Evolutionary conservation across 2,797 vertebrate species (phyloP).

Genomic region (Rhadinocentrus ornatus): DNA sequence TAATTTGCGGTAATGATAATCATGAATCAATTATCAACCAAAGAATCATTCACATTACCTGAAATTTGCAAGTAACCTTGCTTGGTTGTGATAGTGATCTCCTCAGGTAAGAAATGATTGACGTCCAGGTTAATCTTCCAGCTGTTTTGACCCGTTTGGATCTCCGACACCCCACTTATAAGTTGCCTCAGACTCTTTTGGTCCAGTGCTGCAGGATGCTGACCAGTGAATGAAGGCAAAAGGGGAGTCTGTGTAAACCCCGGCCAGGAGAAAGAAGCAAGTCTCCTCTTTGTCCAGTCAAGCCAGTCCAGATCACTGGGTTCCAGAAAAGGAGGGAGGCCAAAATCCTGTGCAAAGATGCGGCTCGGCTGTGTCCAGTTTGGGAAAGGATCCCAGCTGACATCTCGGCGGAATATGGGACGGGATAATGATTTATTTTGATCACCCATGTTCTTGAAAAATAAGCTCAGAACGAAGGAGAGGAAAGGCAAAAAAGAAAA

Average conservation of each 20-base stretch:
- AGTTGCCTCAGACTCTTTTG: conserved; percentile 39
- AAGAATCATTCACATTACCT: conserved; percentile 57
- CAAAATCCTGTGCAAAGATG: conserved; percentile 74
- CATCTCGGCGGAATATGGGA: conserved; percentile 77
- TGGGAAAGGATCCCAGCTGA: conserved; percentile 75
- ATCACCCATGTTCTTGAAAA: conserved; percentile 69
- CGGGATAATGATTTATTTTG: conserved; percentile 68
- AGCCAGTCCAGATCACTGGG: conserved; percentile 77
- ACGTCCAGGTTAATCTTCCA: conserved; percentile 81
- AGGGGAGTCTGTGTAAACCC: conserved; percentile 56
- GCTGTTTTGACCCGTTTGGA: conserved; percentile 64
- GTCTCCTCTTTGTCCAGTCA: conserved; percentile 76
- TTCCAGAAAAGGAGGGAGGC: conserved; percentile 79
- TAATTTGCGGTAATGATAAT: neutral
- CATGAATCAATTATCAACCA: neutral
- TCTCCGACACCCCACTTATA: conserved; percentile 70
- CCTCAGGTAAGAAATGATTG: conserved; percentile 78
- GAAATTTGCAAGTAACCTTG: conserved; percentile 80
- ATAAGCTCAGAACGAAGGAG: conserved; percentile 20
- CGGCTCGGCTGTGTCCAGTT: conserved; percentile 75
- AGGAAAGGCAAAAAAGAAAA: conserved; percentile 24
- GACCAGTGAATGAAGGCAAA: conserved; percentile 52
- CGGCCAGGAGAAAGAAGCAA: conserved; percentile 69
- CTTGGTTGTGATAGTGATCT: conserved; percentile 77
- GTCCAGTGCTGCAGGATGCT: neutral